These are phyloP conservation scores for Maconellicoccus hirsutus DNA, from an alignment of 1,140 invertebrate genomes.

Conservation along the genomic window DNA sequence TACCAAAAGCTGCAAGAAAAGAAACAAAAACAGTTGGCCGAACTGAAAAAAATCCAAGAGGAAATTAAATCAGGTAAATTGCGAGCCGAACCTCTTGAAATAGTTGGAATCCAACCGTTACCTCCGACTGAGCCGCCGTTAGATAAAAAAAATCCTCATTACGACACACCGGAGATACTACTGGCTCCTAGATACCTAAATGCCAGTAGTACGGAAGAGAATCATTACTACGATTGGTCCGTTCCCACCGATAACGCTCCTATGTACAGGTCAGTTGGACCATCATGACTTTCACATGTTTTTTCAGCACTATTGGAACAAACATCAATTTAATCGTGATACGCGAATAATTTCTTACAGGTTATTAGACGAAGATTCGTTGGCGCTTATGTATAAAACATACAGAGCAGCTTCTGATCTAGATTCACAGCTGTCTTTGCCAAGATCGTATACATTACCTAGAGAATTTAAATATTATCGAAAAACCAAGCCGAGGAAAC, in stretches of 20 bases:
- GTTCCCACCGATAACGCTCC: constrained; percentile 23
- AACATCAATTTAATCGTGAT: too few relatives aligned
- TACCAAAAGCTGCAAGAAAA: constrained; percentile 78
- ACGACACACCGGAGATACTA: constrained; percentile 60
- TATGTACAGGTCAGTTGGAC: constrained; percentile 33
- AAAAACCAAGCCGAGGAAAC: constrained; percentile 41
- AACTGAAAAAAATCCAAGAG: constrained; percentile 63
- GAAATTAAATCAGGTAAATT: constrained; percentile 76
- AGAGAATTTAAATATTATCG: constrained; percentile 72
- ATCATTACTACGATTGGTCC: constrained; percentile 31
- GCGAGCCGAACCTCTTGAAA: constrained; percentile 39
- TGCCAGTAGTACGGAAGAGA: constrained; percentile 33
- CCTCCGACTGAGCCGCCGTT: constrained; percentile 28
- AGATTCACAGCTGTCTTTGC: constrained; percentile 64
- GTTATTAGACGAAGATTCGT: constrained; percentile 35
- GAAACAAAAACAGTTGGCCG: constrained; percentile 73
- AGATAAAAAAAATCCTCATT: constrained; percentile 35
- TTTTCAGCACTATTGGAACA: not conserved
- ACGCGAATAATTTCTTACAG: constrained; percentile 30
- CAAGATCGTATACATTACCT: constrained; percentile 69
- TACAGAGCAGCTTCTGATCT: constrained; percentile 53
- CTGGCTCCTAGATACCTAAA: constrained; percentile 55
- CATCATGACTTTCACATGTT: too few relatives aligned
- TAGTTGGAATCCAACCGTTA: constrained; percentile 32
- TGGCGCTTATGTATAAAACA: constrained; percentile 38